These are phyloP conservation scores for Furcula furcula DNA, from an alignment of 2,888 invertebrate genomes.

Conservation along the genomic window DNA sequence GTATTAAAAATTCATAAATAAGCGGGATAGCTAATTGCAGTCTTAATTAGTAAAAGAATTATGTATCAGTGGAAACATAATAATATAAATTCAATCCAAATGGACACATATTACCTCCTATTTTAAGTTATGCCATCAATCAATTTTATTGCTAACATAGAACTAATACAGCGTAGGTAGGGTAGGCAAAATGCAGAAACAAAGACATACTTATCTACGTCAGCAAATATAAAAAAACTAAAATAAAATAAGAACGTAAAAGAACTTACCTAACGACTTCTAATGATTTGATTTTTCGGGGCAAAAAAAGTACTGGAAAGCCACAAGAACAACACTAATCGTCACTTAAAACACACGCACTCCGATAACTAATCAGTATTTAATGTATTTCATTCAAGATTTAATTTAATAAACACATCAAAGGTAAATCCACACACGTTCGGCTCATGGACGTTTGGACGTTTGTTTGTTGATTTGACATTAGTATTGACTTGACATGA, in stretches of 20 bases:
- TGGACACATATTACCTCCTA: too few relatives aligned
- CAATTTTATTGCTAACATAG: too few relatives aligned
- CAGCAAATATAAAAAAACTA: conserved; percentile 3
- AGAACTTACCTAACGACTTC: conserved; percentile 15
- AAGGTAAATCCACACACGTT: conserved; percentile 2
- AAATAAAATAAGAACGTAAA: conserved; percentile 25
- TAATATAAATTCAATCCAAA: too few relatives aligned
- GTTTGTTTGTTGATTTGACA: conserved; percentile 21
- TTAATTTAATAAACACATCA: conserved; percentile 9
- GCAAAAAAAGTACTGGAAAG: conserved; percentile 2
- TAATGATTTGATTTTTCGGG: too few relatives aligned
- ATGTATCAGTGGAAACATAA: too few relatives aligned
- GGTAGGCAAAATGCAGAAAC: too few relatives aligned
- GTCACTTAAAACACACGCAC: conserved; percentile 14
- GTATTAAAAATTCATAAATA: too few relatives aligned
- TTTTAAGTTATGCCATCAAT: too few relatives aligned
- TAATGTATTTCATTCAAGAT: conserved; percentile 23
- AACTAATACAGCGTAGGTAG: too few relatives aligned
- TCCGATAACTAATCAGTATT: conserved; percentile 2
- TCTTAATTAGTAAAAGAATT: too few relatives aligned
- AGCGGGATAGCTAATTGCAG: too few relatives aligned
- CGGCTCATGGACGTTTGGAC: not conserved
- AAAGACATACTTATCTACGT: too few relatives aligned
- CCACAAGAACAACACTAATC: conserved; percentile 4
- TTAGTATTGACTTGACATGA: not conserved